A percentile compares a stretch with the other conserved stretches of the same genome.
These are phyloP conservation scores for Oryzaephilus surinamensis DNA, from an alignment of 1,140 invertebrate species.

Conservation along the genomic window DNA sequence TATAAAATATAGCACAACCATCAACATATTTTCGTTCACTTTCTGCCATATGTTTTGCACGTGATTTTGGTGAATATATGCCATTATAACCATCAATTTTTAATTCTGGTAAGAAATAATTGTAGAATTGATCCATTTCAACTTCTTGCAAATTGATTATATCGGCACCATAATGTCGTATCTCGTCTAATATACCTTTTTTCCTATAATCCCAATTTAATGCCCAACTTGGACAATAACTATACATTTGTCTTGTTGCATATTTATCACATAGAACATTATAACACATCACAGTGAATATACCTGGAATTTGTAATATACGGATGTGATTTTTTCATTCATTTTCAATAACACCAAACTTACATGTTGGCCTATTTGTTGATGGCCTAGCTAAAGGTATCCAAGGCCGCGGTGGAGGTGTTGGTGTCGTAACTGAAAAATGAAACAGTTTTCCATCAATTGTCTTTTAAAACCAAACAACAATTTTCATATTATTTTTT, in stretches of 20 bases:
- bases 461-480: no score
- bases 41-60: conserved; percentile 97
- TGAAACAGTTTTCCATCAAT: no score
- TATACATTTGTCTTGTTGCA: conserved; percentile 94
- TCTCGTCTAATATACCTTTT: conserved; percentile 95
- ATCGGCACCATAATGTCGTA: conserved; percentile 91
- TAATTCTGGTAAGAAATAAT: conserved; percentile 91
- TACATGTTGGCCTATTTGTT: conserved; percentile 74
- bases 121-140: conserved; percentile 97
- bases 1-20: conserved; percentile 97
- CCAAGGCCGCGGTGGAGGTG: conserved; percentile 87
- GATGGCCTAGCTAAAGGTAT: conserved; percentile 80
- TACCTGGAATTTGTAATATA: no score
- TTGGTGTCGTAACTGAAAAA: conserved; percentile 76
- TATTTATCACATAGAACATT: conserved; percentile 99
- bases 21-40: conserved; percentile 96
- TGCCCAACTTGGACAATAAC: conserved; percentile 95
- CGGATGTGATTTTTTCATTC: conserved; percentile 8
- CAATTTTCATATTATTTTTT: not conserved
- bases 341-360: conserved; percentile 38
- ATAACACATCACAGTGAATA: conserved; percentile 99
- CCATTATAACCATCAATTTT: conserved; percentile 90
- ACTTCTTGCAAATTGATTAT: conserved; percentile 98
- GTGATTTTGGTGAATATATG: conserved; percentile 97
- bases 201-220: conserved; percentile 97